A percentile compares a stretch with the other conserved stretches of the same genome.
Conservation (phyloP, 2,113 vertebrate genomes). For the Menidia beryllina region DNA sequence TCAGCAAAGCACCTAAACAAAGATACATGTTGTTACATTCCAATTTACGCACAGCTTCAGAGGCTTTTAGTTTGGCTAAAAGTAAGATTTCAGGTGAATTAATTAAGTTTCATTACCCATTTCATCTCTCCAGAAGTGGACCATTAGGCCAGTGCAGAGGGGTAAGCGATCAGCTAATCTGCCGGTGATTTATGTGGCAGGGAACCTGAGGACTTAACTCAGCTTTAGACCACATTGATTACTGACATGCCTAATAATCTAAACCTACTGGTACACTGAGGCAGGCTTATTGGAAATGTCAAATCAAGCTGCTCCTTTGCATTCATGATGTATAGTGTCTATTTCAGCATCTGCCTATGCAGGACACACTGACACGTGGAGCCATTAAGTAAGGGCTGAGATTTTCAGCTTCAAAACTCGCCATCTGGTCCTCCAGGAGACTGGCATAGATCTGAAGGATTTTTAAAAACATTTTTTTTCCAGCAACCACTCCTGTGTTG, state of each 20-base stretch:
- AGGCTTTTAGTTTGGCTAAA: conserved; percentile 44
- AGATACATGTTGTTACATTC: conserved; percentile 35
- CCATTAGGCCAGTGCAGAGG: conserved; percentile 75
- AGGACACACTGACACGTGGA: conserved; percentile 71
- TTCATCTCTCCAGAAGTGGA: conserved; percentile 78
- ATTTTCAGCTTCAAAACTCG: conserved; percentile 66
- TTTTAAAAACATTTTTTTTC: background rate
- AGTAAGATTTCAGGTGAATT: conserved; percentile 72
- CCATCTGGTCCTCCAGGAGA: conserved; percentile 71
- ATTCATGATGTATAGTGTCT: conserved; percentile 81
- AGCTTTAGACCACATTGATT: conserved; percentile 81
- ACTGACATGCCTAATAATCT: conserved; percentile 85
- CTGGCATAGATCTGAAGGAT: conserved; percentile 29
- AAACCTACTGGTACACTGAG: conserved; percentile 80
- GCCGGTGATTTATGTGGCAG: conserved; percentile 82
- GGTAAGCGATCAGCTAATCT: conserved; percentile 84
- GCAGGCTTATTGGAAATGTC: conserved; percentile 85
- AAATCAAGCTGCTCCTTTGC: conserved; percentile 83
- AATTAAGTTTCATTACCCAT: conserved; percentile 82
- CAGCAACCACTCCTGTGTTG: conserved; percentile 21
- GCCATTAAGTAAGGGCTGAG: conserved; percentile 49
- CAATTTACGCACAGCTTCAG: conserved; percentile 35
- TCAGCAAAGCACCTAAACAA: conserved; percentile 32
- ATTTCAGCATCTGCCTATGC: conserved; percentile 76
- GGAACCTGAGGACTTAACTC: conserved; percentile 77